These are phyloP conservation scores for Zele albiditarsus DNA, from an alignment of 2,888 invertebrate genomes.

Conservation along the genomic window DNA sequence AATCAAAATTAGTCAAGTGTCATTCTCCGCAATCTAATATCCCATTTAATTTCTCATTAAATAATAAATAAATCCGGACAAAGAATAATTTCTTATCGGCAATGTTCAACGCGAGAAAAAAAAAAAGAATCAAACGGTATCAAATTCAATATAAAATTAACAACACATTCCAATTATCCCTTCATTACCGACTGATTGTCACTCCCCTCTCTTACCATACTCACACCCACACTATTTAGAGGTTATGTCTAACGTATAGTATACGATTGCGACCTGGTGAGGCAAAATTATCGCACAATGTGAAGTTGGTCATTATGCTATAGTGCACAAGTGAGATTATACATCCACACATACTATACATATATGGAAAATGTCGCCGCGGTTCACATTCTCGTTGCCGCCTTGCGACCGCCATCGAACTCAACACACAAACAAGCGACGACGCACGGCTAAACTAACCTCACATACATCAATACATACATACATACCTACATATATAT, in stretches of 20 bases:
- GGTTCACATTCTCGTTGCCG: background rate
- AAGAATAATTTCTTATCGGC: background rate
- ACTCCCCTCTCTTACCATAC: background rate
- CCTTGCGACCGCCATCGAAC: background rate
- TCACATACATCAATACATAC: background rate
- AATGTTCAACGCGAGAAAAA: background rate
- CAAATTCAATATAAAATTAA: background rate
- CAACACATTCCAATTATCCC: background rate
- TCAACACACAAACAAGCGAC: constrained; percentile 10
- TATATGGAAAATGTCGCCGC: background rate
- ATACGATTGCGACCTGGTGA: background rate
- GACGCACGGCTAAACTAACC: background rate
- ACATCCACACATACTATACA: background rate
- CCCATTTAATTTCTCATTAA: background rate
- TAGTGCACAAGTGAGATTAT: background rate
- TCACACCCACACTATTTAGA: background rate
- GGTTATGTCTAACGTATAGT: background rate
- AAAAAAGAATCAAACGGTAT: background rate
- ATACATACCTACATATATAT: background rate
- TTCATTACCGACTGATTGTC: background rate
- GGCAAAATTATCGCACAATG: background rate
- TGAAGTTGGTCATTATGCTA: constrained; percentile 3
- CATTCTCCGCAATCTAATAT: background rate
- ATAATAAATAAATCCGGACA: background rate
- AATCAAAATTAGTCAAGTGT: background rate